phyloP scores from a whole-genome alignment of 2,113 vertebrate genomes.

The Tragelaphus buxtoni region DNA sequence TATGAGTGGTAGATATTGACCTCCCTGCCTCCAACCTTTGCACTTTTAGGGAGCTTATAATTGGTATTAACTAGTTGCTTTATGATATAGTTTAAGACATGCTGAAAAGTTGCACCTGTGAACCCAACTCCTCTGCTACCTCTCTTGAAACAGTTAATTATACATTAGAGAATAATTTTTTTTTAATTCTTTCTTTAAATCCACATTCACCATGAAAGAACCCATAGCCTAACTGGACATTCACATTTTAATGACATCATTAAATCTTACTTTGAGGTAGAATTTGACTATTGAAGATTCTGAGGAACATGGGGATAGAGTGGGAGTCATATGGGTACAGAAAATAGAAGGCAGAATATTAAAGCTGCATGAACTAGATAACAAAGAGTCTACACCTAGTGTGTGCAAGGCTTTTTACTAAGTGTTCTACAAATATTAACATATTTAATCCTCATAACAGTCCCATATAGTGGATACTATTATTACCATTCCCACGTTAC shows the following conservation, averaged over 20 bases:
- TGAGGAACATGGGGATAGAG: background rate
- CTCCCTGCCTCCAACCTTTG: background rate
- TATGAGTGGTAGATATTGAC: background rate
- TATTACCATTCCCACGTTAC: conserved; percentile 35
- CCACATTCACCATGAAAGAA: background rate
- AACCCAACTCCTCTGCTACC: background rate
- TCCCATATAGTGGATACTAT: background rate
- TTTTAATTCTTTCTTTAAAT: background rate
- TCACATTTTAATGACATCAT: background rate
- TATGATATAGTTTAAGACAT: background rate
- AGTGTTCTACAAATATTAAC: conserved; percentile 19
- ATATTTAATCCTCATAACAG: background rate
- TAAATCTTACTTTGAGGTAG: background rate
- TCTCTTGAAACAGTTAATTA: background rate
- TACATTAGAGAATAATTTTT: background rate
- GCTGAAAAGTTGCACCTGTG: background rate
- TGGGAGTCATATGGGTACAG: background rate
- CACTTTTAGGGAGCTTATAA: background rate
- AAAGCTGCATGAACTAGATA: background rate
- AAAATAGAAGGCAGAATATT: background rate
- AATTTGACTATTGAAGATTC: background rate
- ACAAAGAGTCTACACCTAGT: background rate
- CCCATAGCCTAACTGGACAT: background rate
- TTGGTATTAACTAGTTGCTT: background rate
- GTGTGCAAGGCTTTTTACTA: background rate